These are phyloP conservation scores for Acromyrmex heyeri DNA, from an alignment of 1,140 invertebrate genomes.

Conservation along the genomic window DNA sequence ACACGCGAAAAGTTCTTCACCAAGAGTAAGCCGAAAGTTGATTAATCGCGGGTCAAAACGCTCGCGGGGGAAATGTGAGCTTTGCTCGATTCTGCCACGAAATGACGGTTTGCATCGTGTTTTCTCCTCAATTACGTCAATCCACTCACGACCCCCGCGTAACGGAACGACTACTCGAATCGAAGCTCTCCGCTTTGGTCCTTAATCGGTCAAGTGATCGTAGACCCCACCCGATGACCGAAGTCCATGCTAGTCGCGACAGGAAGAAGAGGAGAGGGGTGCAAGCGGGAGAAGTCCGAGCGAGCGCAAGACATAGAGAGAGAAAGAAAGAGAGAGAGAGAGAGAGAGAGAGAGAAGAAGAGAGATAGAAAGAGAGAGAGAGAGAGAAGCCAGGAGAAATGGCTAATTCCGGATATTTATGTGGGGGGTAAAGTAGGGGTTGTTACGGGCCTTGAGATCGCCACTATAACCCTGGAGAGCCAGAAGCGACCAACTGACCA, in stretches of 20 bases:
- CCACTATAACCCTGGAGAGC: conserved; percentile 85
- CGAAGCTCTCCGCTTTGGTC: conserved; percentile 82
- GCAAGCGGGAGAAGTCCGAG: conserved; percentile 63
- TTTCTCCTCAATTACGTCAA: conserved; percentile 87
- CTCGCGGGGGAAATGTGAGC: conserved; percentile 21
- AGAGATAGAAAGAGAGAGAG: conserved; percentile 57
- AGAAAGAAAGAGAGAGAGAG: conserved; percentile 44
- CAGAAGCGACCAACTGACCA: conserved; percentile 88
- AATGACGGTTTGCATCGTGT: conserved; percentile 82
- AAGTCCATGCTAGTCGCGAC: conserved; percentile 64
- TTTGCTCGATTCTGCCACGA: conserved; percentile 72
- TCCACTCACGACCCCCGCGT: conserved; percentile 84
- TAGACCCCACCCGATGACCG: conserved; percentile 79
- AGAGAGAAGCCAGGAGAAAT: conserved; percentile 85
- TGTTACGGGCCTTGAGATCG: conserved; percentile 86
- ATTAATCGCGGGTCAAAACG: conserved; percentile 64
- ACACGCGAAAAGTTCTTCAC: conserved; percentile 1
- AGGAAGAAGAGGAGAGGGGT: conserved; percentile 55
- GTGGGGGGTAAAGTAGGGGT: conserved; percentile 85
- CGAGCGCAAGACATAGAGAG: conserved; percentile 16
- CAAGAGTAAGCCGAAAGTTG: conserved; percentile 37
- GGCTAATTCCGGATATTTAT: conserved; percentile 88
- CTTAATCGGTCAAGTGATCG: conserved; percentile 87
- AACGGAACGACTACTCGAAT: conserved; percentile 83
- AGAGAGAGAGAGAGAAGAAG: conserved; percentile 41